These are phyloP conservation scores for Gephyroberyx darwinii DNA, from an alignment of 2,797 vertebrate genomes.

Conservation along the genomic window DNA sequence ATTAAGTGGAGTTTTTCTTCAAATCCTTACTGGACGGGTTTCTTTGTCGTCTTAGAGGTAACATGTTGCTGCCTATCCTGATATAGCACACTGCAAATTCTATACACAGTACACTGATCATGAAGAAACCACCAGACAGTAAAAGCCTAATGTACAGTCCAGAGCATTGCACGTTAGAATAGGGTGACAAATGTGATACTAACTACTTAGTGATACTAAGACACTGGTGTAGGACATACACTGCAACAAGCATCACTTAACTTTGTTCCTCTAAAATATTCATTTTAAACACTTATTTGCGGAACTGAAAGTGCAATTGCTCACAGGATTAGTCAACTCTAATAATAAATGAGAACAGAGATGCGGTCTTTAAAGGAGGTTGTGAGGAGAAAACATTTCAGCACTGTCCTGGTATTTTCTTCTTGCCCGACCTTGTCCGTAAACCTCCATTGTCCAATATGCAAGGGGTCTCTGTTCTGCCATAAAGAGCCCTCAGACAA, in stretches of 20 bases:
- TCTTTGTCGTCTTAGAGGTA: not conserved
- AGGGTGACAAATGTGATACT: conserved; percentile 25
- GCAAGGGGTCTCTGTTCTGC: conserved; percentile 43
- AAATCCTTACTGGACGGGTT: not conserved
- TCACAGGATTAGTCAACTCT: not conserved
- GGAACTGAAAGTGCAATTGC: not conserved
- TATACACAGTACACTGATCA: too few species aligned
- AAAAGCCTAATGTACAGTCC: not conserved
- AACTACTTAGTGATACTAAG: not conserved
- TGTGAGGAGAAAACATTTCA: conserved; percentile 8
- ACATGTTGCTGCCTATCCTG: not conserved
- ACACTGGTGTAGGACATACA: not conserved
- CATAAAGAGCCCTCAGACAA: conserved; percentile 59
- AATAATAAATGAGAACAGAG: conserved; percentile 23
- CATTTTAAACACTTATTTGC: not conserved
- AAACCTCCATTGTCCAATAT: conserved; percentile 58
- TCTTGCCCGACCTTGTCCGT: conserved; percentile 45
- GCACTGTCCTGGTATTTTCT: conserved; percentile 22
- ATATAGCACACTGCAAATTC: not conserved
- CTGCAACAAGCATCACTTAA: conserved; percentile 6
- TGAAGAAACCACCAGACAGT: too few species aligned
- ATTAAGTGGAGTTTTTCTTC: not conserved
- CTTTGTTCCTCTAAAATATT: conserved; percentile 19
- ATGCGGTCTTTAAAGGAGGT: conserved; percentile 10
- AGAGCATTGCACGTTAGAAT: not conserved